These are phyloP conservation scores for Recurvirostra avosetta DNA, from an alignment of 2,113 vertebrate species.

Conservation along the genomic window DNA sequence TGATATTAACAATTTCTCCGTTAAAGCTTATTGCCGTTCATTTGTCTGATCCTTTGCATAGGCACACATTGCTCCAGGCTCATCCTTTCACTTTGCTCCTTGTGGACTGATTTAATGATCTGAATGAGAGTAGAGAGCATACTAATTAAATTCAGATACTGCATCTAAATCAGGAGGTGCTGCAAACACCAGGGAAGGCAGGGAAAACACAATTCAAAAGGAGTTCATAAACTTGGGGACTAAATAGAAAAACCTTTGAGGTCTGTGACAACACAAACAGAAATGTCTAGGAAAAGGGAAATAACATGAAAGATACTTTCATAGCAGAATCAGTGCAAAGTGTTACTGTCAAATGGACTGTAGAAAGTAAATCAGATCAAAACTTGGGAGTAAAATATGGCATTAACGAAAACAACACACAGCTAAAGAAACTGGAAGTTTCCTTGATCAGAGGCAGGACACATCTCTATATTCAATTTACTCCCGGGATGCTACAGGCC, in stretches of 20 bases:
- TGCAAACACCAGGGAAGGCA: neutral
- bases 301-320: neutral
- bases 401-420: neutral
- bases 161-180: neutral
- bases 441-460: neutral
- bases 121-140: neutral
- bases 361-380: neutral
- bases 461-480: neutral
- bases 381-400: neutral
- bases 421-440: neutral
- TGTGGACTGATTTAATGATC: neutral
- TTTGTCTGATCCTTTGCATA: neutral
- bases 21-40: neutral
- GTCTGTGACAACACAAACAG: neutral
- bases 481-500: neutral
- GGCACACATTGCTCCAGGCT: neutral
- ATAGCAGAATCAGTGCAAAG: neutral
- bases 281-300: neutral
- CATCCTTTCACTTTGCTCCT: neutral
- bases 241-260: neutral
- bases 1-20: neutral
- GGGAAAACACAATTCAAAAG: neutral
- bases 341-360: neutral
- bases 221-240: neutral
- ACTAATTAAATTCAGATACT: slow-evolving; percentile 45